Percentiles rank a stretch among this genome's conserved stretches.
These are phyloP conservation scores for Ploceus nigricollis DNA, from an alignment of 2,113 vertebrate species.

Conservation along the genomic window DNA sequence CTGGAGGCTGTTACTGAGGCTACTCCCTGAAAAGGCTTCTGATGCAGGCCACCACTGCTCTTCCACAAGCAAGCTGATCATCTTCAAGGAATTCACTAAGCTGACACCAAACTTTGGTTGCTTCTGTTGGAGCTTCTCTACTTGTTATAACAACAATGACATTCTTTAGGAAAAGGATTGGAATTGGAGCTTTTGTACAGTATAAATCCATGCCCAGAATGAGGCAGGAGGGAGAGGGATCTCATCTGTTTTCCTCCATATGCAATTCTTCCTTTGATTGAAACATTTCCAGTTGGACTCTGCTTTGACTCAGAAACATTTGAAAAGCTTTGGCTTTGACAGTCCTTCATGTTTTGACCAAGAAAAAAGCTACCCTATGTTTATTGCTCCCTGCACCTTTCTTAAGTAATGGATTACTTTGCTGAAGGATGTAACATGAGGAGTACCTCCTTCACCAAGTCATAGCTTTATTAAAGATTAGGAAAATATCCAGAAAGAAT, in stretches of 20 bases:
- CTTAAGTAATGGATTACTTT: neutral
- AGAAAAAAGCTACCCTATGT: neutral
- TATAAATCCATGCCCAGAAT: neutral
- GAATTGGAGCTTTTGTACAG: neutral
- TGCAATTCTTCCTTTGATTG: neutral
- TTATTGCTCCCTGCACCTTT: neutral
- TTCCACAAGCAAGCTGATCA: neutral
- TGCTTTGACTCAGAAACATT: neutral
- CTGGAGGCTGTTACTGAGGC: neutral
- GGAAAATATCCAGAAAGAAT: neutral
- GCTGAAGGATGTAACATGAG: neutral
- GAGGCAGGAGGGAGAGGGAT: neutral
- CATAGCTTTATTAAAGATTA: slow-evolving; percentile 2
- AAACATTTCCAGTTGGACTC: slow-evolving; percentile 14
- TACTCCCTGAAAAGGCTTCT: neutral
- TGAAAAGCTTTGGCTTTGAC: neutral
- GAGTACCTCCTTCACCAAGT: neutral
- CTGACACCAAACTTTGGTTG: neutral
- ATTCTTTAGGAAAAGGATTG: neutral
- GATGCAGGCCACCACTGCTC: neutral
- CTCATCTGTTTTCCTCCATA: slow-evolving; percentile 1
- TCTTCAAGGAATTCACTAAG: neutral
- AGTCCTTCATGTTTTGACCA: neutral
- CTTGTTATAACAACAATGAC: neutral
- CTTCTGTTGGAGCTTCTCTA: neutral